A percentile compares a stretch with the other conserved stretches of the same genome.
Conservation (phyloP, 2,113 vertebrate genomes). For the Chaetodon trifascialis region DNA sequence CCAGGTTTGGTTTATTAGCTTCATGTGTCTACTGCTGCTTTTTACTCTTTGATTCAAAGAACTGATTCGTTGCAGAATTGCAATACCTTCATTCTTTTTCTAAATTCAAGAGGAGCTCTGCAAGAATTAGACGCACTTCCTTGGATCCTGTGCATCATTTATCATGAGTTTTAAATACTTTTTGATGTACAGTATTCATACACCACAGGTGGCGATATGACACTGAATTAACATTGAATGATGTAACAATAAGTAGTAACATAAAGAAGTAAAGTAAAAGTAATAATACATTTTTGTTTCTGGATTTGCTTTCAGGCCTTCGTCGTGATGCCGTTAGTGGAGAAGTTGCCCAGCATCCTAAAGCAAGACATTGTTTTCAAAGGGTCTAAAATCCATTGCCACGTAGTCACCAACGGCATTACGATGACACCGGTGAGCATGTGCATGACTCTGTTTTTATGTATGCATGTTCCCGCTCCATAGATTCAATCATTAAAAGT, state of each 20-base stretch:
- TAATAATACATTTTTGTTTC: neutral
- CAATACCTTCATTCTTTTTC: too few species aligned
- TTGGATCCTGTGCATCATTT: too few species aligned
- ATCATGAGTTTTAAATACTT: too few species aligned
- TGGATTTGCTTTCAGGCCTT: conserved; percentile 60
- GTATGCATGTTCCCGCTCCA: neutral
- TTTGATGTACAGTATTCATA: too few species aligned
- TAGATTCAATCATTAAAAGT: too few species aligned
- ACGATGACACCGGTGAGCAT: neutral
- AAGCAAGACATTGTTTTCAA: rapidly evolving
- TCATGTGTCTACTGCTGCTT: neutral
- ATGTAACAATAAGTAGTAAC: neutral
- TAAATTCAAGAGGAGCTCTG: too few species aligned
- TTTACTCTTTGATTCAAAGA: neutral
- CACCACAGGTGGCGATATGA: too few species aligned
- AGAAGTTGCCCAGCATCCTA: rapidly evolving
- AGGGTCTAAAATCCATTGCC: rapidly evolving
- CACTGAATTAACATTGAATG: too few species aligned
- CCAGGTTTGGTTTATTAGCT: neutral
- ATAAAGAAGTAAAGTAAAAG: too few species aligned
- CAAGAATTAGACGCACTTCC: too few species aligned
- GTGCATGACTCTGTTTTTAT: neutral
- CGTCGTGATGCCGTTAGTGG: neutral
- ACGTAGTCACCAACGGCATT: rapidly evolving
- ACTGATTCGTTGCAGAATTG: too few species aligned